These are phyloP conservation scores for Eudasyphora cyanicolor DNA, from an alignment of 2,888 invertebrate species.

Conservation along the genomic window DNA sequence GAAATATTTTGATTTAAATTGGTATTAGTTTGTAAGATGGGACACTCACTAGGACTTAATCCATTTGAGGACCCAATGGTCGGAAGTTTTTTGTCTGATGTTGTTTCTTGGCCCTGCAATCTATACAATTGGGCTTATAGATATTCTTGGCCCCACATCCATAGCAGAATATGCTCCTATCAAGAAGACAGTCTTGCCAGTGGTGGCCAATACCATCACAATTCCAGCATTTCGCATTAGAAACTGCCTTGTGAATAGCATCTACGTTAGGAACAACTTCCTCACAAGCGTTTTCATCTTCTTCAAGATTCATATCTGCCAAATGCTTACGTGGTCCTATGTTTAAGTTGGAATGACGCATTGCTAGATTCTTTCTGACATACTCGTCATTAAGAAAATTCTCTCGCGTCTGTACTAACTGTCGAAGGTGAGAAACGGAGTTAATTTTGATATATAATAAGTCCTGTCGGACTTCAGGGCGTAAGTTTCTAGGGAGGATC, in stretches of 20 bases:
- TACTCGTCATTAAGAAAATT: not conserved
- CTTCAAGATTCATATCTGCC: not conserved
- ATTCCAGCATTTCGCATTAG: constrained; percentile 24
- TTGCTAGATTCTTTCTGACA: not conserved
- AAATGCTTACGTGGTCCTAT: not conserved
- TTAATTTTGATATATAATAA: constrained; percentile 33
- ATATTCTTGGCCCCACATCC: no score
- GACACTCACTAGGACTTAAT: not conserved
- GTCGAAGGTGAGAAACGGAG: not conserved
- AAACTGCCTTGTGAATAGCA: no score
- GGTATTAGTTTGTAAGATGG: not conserved
- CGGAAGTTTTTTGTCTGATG: not conserved
- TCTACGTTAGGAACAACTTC: not conserved
- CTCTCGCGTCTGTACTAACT: not conserved
- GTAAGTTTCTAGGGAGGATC: not conserved
- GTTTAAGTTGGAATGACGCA: not conserved
- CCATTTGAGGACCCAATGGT: not conserved
- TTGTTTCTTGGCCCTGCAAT: not conserved
- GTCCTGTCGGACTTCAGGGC: constrained; percentile 44
- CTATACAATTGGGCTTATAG: constrained; percentile 24
- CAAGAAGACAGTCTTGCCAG: constrained; percentile 29
- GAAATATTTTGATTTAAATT: not conserved
- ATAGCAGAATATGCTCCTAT: constrained; percentile 35
- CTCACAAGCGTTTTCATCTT: not conserved
- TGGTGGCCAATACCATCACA: constrained; percentile 21